A percentile compares a stretch with the other conserved stretches of the same genome.
Evolutionary conservation across 1,140 invertebrate species (phyloP).

Genomic region (Parapsyche elsis): DNA sequence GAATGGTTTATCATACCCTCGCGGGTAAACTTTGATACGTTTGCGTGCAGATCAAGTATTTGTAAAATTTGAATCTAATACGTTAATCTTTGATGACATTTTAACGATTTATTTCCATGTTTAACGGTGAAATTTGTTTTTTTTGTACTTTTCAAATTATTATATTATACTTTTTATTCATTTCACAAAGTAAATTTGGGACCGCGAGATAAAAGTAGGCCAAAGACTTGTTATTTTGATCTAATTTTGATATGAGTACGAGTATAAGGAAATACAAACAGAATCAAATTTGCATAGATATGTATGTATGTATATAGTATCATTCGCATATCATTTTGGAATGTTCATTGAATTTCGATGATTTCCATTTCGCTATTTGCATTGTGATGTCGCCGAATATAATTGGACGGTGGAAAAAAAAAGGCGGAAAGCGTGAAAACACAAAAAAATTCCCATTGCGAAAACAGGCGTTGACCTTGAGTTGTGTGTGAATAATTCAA

Average conservation of each 20-base stretch:
- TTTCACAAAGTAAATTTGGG: no score
- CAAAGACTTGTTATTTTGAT: conserved; percentile 15
- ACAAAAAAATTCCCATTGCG: not conserved
- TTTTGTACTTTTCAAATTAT: no score
- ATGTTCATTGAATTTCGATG: no score
- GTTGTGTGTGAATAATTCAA: conserved; percentile 5
- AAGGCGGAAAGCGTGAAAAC: not conserved
- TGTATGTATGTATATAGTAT: no score
- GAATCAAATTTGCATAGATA: not conserved
- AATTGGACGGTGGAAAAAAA: no score
- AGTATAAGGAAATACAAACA: not conserved
- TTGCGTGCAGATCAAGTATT: not conserved
- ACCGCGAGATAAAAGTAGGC: not conserved
- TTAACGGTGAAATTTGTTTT: no score
- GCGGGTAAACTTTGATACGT: not conserved
- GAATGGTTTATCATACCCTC: conserved; percentile 2
- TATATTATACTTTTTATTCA: no score
- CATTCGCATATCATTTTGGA: no score
- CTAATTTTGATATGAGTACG: not conserved
- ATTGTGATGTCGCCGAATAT: no score
- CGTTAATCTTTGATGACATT: no score
- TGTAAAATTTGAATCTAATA: not conserved
- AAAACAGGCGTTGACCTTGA: not conserved
- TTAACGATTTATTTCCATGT: no score
- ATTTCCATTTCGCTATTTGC: no score